phyloP scores from a whole-genome alignment of 2,797 vertebrate species.

The Lutjanus argentimaculatus region DNA sequence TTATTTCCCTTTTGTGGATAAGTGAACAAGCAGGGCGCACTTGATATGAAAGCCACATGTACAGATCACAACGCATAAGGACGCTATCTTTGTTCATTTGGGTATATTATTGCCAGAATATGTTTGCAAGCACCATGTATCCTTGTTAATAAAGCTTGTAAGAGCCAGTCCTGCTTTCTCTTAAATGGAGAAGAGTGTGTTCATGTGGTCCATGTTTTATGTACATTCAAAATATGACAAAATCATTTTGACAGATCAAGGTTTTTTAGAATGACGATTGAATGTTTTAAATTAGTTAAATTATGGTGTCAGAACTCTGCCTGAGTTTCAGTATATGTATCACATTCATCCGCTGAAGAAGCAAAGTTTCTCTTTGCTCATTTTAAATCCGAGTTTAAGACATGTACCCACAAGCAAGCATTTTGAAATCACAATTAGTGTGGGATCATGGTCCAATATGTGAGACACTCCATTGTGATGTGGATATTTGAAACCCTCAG shows the following conservation, averaged over 20 bases:
- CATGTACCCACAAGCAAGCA: neutral
- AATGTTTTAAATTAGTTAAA: neutral
- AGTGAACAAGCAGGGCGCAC: neutral
- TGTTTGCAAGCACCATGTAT: neutral
- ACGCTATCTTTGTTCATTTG: neutral
- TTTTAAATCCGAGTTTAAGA: neutral
- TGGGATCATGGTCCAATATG: neutral
- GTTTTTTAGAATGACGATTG: neutral
- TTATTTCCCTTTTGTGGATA: conserved; percentile 9
- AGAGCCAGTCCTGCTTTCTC: neutral
- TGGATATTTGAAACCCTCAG: neutral
- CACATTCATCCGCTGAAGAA: neutral
- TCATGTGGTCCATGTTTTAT: neutral
- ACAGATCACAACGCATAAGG: neutral
- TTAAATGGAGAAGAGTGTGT: neutral
- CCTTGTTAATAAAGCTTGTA: neutral
- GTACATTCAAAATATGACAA: neutral
- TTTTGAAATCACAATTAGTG: neutral
- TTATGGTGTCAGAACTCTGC: too few species aligned
- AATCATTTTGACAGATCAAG: neutral
- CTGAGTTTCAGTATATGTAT: neutral
- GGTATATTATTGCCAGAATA: neutral
- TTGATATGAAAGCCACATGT: neutral
- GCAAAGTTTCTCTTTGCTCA: neutral
- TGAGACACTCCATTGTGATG: neutral